Base-by-base conservation (phyloP, 2,888 invertebrate species). In the Auanema sp. region DNA sequence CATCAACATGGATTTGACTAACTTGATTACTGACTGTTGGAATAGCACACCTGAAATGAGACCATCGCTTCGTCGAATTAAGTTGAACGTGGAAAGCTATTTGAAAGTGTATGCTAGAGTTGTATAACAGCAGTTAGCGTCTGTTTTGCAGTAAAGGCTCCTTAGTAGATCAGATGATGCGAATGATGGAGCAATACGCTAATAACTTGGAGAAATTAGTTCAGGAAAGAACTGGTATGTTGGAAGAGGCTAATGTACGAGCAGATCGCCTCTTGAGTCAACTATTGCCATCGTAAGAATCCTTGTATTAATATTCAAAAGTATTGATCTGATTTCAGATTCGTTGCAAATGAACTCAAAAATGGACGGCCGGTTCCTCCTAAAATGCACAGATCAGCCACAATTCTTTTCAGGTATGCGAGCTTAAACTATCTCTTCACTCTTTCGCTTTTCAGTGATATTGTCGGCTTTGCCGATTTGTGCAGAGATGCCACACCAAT, bases 151-250 rank as follows among this genome's bases (percentile, higher is more conserved):
- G 79, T 47, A 81, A 79, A 57, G 82, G 82, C 47, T 74, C 74
- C 21, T 64, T 82, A 42, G 82, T 82, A 23, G 82, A 82, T 58
- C 82, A 82, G 60, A 81, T 81, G 81, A 81, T 80, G 70, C n/a
- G 58, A 58, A 67, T 75, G 68, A 72, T 71, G 70, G 70, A 71
- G 53, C 69, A 79, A 57, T 82, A 82, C 53, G 80, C 83, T 12
- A 83, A 83, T 56, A 83, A 83, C 60, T 65, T 83, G 47, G 83
- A 83, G 65, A 82, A 83, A 50, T 40, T 83, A 8, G 83, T 83
- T 8, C 69, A 79, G 24, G 83, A 83, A 47, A 60, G 83, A 62
- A 83, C 83, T 23, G 80, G 79, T 65, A 79, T 83, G 80, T 68
- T 82, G 58, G 83, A 83, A 56, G 83, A 83, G 58, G 83, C 82